Evolutionary conservation across 1,140 invertebrate species (phyloP), one percentile per base, ranked within the genome.

Genomic region (Drosophila prosaltans): DNA sequence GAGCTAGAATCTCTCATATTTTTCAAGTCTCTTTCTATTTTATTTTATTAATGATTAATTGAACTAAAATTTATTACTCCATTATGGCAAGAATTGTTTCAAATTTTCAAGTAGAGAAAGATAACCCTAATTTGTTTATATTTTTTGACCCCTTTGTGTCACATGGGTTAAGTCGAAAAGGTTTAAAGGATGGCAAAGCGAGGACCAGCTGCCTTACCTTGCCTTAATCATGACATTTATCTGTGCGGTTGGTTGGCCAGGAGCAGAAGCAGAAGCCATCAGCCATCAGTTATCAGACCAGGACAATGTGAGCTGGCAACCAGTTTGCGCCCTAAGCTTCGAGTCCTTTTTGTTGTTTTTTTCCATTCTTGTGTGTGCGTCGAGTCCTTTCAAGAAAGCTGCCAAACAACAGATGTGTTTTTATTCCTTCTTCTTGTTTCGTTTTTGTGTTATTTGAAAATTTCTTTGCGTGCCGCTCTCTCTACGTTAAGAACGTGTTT

Each of bases 271-370:
- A 69, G 60, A 59, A 70, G 74, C 74, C 45, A 65, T 74, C 73
- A 69, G 73, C 60, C 32, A 65, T 66, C 26, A 45, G 74, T 59
- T 74, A 77, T 77, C 74, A 77, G 69, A 63, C 70, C 65, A 77
- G 74, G 74, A 77, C 74, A 77, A 77, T 77, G 16, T 77, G 73
- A 24, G 24, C 45, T 3, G 45, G 78, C 83, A 86, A 86, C 82
- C 82, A 86, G 82, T 86, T 82, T 79, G 80, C 82, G 79, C 82
- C 82, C 82, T 82, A 86, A 86, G 83, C 82, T 86, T 86, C 81
- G 68, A 88, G 82, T 85, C 81, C 82, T 86, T 66, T 77, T 62
- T 65, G 16, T 32, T n/a, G n/a, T 24, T 68, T 32, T n/a, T 36
- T 58, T 24, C 21, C 3, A 4, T 51, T 24, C 0, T 9, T 51